phyloP scores from a whole-genome alignment of 2,888 invertebrate genomes.

The Sepiola atlantica region DNA sequence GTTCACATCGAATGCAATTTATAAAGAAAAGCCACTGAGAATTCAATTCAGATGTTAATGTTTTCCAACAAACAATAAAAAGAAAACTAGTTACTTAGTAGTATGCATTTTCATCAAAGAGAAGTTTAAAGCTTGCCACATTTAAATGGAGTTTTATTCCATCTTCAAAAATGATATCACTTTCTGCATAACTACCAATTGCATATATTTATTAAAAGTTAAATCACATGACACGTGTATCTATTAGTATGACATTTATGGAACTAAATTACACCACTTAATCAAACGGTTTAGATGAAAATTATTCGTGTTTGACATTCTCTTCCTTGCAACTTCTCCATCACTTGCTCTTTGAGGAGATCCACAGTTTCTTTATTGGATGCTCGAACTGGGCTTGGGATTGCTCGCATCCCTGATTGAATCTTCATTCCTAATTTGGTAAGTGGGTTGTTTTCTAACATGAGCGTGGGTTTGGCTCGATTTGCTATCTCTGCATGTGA shows the following conservation, averaged over 20 bases:
- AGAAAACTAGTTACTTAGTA: too few species aligned
- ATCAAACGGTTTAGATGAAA: conserved; percentile 58
- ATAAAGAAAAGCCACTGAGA: not conserved
- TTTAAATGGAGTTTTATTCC: not conserved
- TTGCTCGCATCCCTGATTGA: conserved; percentile 53
- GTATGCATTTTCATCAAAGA: too few species aligned
- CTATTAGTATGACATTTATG: not conserved
- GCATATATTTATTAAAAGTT: not conserved
- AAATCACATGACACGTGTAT: not conserved
- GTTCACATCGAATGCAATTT: not conserved
- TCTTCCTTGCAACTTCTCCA: conserved; percentile 57
- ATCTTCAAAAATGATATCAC: not conserved
- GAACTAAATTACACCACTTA: not conserved
- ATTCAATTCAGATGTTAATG: too few species aligned
- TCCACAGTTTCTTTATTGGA: conserved; percentile 63
- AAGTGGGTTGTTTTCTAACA: conserved; percentile 50
- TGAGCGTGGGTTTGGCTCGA: not conserved
- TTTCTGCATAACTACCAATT: not conserved
- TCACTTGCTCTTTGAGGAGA: conserved; percentile 59
- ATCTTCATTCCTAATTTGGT: conserved; percentile 54
- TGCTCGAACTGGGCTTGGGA: conserved; percentile 58
- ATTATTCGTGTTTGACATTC: conserved; percentile 64
- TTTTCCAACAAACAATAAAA: too few species aligned
- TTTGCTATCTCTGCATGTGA: conserved; percentile 53
- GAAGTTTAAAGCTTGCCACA: too few species aligned